Evolutionary conservation across 2,888 invertebrate genomes (phyloP).

Genomic region (Cheilosia scutellata): DNA sequence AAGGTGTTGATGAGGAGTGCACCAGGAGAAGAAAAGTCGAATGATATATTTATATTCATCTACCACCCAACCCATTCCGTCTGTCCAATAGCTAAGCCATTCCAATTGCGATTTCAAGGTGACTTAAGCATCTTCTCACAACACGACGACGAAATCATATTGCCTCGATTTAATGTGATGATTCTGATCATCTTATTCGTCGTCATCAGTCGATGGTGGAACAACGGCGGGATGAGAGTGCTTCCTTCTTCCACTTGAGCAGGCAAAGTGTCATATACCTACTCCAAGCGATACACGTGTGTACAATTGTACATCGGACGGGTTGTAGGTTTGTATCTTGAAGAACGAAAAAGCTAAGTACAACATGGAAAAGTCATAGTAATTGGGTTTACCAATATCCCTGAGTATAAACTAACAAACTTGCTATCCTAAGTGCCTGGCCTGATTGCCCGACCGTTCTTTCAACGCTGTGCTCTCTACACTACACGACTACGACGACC

Average conservation of each 20-base stretch:
- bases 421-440: slow-evolving; percentile 56
- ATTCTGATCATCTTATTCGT: slow-evolving; percentile 59
- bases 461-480: slow-evolving; percentile 9
- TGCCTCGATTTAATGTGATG: slow-evolving; percentile 65
- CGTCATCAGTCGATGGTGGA: slow-evolving; percentile 17
- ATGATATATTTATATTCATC: slow-evolving; percentile 64
- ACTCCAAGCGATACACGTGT: slow-evolving; percentile 43
- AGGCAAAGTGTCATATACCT: slow-evolving; percentile 65
- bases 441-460: slow-evolving; percentile 17
- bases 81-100: slow-evolving; percentile 36
- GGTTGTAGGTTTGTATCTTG: slow-evolving; percentile 26
- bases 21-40: slow-evolving; percentile 38
- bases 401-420: slow-evolving; percentile 65
- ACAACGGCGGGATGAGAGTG: slow-evolving; percentile 44
- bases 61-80: slow-evolving; percentile 58
- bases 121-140: slow-evolving; percentile 70
- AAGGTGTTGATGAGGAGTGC: slow-evolving; percentile 70
- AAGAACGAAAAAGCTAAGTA: slow-evolving; percentile 29
- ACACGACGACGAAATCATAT: slow-evolving; percentile 73
- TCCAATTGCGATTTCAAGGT: slow-evolving; percentile 74
- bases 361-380: slow-evolving; percentile 68
- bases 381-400: slow-evolving; percentile 68
- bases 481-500: slow-evolving; percentile 14
- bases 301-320: slow-evolving; percentile 18
- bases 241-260: slow-evolving; percentile 54